A percentile compares a stretch with the other conserved stretches of the same genome.
phyloP scores from a whole-genome alignment of 1,140 invertebrate genomes.

The Drosophila arawakana region DNA sequence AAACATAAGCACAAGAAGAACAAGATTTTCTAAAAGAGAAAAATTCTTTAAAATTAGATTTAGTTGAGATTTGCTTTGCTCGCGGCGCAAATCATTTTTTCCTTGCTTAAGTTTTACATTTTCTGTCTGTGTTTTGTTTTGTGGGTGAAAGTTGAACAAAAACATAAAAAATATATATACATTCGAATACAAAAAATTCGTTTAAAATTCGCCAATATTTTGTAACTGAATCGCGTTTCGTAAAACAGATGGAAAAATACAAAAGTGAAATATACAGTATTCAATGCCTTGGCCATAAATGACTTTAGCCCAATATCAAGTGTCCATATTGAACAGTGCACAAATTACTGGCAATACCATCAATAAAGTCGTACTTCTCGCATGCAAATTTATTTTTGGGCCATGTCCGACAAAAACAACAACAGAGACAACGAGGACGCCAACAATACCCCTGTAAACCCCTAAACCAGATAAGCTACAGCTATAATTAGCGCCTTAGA shows the following conservation, averaged over 20 bases:
- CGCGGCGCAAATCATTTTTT: slow-evolving; percentile 14
- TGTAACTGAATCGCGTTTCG: slow-evolving; percentile 59
- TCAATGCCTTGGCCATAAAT: slow-evolving; percentile 78
- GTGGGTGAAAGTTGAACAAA: slow-evolving; percentile 67
- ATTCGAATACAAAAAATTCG: slow-evolving; percentile 22
- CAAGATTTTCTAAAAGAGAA: slow-evolving; percentile 20
- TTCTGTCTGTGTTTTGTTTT: slow-evolving; percentile 10
- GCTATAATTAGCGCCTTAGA: slow-evolving; percentile 30
- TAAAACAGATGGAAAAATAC: slow-evolving; percentile 19
- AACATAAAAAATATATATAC: slow-evolving; percentile 4
- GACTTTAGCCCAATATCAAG: slow-evolving; percentile 24
- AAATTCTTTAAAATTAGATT: slow-evolving; percentile 19
- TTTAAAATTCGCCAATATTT: slow-evolving; percentile 51
- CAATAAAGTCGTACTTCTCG: slow-evolving; percentile 37
- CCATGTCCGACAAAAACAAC: slow-evolving; percentile 19
- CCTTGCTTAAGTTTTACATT: slow-evolving; percentile 13
- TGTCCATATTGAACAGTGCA: slow-evolving; percentile 41
- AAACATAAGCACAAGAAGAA: slow-evolving; percentile 9
- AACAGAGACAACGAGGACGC: slow-evolving; percentile 9
- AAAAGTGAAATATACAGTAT: slow-evolving; percentile 38
- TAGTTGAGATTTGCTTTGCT: slow-evolving; percentile 35
- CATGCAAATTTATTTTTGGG: slow-evolving; percentile 43
- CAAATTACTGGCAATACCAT: slow-evolving; percentile 27
- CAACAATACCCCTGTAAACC: slow-evolving; percentile 24
- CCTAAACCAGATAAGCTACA: slow-evolving; percentile 15